phyloP scores from a whole-genome alignment of 2,797 vertebrate genomes.

The Lutjanus campechanus region DNA sequence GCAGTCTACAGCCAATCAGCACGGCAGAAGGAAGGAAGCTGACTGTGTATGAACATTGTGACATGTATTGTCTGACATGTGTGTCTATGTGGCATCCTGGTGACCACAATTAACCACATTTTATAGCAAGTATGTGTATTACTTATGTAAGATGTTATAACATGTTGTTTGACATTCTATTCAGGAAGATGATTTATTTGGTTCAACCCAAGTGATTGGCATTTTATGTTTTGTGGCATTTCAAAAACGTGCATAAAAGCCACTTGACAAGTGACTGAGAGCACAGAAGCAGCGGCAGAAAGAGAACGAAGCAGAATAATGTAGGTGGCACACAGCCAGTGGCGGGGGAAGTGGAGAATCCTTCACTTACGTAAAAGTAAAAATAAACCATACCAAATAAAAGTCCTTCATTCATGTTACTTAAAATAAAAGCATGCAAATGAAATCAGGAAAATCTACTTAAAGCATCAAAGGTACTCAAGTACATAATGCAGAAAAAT shows the following conservation, averaged over 20 bases:
- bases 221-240: conserved; percentile 29
- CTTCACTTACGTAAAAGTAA: not conserved
- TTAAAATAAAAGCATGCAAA: too few species aligned
- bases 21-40: not conserved
- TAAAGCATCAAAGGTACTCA: not conserved
- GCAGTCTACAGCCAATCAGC: conserved; percentile 14
- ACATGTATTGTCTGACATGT: not conserved
- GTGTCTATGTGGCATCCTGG: not conserved
- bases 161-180: not conserved
- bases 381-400: not conserved
- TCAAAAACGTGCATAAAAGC: conserved; percentile 43
- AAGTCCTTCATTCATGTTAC: not conserved
- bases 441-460: not conserved
- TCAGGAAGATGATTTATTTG: conserved; percentile 10
- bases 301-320: conserved; percentile 1
- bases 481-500: not conserved
- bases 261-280: conserved; percentile 44
- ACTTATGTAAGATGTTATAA: not conserved
- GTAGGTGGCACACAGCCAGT: conserved; percentile 8
- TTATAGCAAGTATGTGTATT: too few species aligned
- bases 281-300: conserved; percentile 7
- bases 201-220: not conserved
- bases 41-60: not conserved
- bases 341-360: not conserved
- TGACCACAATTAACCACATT: too few species aligned